Base-by-base conservation (phyloP, 2,888 invertebrate species). In the Synanthedon andrenaeformis region DNA sequence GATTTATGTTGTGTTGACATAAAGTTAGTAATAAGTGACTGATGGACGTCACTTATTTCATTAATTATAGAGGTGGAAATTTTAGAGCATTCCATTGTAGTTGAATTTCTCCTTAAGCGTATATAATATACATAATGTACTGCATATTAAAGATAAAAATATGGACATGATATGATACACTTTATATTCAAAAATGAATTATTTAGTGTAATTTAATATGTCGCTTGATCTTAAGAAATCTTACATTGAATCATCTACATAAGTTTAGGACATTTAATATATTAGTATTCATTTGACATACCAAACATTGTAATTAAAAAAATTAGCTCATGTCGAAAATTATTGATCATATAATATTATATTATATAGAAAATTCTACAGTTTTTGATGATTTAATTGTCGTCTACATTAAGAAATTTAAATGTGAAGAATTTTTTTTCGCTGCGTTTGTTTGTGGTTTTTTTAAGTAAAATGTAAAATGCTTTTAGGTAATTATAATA, bases 41-140 rank as follows among this genome's bases (percentile, higher is more conserved):
- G 54, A 62, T 59, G 23, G 52, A 60, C 58, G 51, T 55, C 52
- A 14, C 23, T 41, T 28, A 52, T 42, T 54, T 28, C 59, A 60
- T 59, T 61, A 67, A 65, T 67, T 60, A 65, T 71, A 70, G 64
- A 60, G 57, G 68, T 69, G 69, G 63, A 70, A 69, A 67, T 69
- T 66, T 70, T 74, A 72, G 73, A 77, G 74, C 82, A 82, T 84
- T 84, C 81, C 83, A 79, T 19, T 70, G 63, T 72, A 73, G 67
- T 72, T 74, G 65, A 72, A 75, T 69, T 23, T 69, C 68, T 72
- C 67, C 62, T 57, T 61, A 61, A 62, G 62, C 54, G 28, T 56
- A 60, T 62, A 6, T 49, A 49, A 45, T 23, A 23, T 23, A 23
- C 5, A 23, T 23, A 23, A 49, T 49, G 19, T 17, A 14, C 49